A percentile compares a stretch with the other conserved stretches of the same genome.
Evolutionary conservation across 2,797 vertebrate genomes (phyloP).

Genomic region (Oreochromis mossambicus): DNA sequence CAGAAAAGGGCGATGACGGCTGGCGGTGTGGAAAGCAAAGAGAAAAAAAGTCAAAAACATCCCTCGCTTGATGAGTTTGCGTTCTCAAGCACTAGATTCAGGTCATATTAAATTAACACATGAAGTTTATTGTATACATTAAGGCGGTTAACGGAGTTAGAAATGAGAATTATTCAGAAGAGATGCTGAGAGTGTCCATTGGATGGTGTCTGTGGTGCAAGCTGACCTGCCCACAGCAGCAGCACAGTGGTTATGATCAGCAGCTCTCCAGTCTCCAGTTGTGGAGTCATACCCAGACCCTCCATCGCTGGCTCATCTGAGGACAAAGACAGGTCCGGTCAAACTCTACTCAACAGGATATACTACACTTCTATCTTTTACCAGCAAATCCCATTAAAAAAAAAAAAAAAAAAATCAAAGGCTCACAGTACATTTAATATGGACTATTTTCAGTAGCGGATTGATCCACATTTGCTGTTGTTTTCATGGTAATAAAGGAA

Average conservation of each 20-base stretch:
- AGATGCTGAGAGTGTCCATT: not conserved
- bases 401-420: not conserved
- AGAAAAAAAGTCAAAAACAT: not conserved
- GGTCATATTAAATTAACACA: not conserved
- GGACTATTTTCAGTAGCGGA: not conserved
- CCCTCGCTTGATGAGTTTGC: not conserved
- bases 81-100: not conserved
- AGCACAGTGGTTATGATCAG: slow-evolving; percentile 94
- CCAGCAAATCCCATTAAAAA: not conserved
- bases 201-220: not conserved
- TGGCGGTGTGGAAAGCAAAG: slow-evolving; percentile 44
- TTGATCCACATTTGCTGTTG: not conserved
- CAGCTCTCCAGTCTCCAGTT: slow-evolving; percentile 91
- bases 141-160: not conserved
- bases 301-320: slow-evolving; percentile 93
- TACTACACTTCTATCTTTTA: not conserved
- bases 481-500: not conserved
- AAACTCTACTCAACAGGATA: not conserved
- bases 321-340: not conserved
- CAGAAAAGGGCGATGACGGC: slow-evolving; percentile 97
- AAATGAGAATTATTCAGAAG: not conserved
- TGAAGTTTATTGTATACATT: not conserved
- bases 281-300: slow-evolving; percentile 87
- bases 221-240: slow-evolving; percentile 95
- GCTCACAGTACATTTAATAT: not conserved